These are phyloP conservation scores for Enteromius fasciolatus DNA, from an alignment of 2,797 vertebrate species.

Conservation along the genomic window DNA sequence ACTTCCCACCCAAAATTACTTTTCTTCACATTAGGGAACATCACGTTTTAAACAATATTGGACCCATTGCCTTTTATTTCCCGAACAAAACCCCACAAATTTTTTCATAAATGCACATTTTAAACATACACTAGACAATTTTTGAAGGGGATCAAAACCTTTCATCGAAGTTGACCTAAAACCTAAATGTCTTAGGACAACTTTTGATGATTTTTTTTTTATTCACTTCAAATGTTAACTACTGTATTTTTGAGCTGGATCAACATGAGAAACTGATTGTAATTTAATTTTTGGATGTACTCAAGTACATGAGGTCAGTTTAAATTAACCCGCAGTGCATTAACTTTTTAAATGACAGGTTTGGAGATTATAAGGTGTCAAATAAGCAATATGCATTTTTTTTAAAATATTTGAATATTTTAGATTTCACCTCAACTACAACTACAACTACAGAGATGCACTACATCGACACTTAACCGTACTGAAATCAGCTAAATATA, in stretches of 20 bases:
- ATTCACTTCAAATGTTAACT: not conserved
- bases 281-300: not conserved
- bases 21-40: not conserved
- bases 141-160: not conserved
- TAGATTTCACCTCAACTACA: not conserved
- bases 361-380: not conserved
- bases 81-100: not conserved
- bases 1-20: not conserved
- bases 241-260: not conserved
- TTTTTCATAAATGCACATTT: too few species aligned
- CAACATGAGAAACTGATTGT: not conserved
- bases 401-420: not conserved
- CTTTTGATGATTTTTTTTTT: not conserved
- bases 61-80: not conserved
- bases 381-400: slow-evolving; percentile 19
- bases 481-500: not conserved
- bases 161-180: not conserved
- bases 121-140: not conserved
- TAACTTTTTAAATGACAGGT: not conserved
- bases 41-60: not conserved
- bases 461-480: not conserved
- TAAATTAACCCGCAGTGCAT: not conserved
- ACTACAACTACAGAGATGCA: not conserved
- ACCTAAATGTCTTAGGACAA: not conserved
- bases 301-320: not conserved